A percentile compares a stretch with the other conserved stretches of the same genome.
phyloP scores from a whole-genome alignment of 2,797 vertebrate genomes.

The Glyptemys insculpta region DNA sequence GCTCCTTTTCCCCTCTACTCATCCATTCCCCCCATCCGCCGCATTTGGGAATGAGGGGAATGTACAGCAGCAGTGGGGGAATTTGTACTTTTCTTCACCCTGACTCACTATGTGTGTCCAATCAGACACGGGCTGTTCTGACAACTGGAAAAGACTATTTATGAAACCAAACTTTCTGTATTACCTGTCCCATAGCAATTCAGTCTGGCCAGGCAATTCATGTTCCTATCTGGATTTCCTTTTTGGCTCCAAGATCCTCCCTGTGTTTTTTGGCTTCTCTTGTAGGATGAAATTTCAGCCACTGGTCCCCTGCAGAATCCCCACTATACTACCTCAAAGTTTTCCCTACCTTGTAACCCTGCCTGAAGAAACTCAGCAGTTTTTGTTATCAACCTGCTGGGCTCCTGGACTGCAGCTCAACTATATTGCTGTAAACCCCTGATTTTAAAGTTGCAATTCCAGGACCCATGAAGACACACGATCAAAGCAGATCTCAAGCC shows the following conservation, averaged over 20 bases:
- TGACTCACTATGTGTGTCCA: not conserved
- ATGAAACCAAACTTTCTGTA: not conserved
- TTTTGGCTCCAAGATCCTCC: not conserved
- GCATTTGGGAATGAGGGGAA: no score
- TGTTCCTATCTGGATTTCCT: not conserved
- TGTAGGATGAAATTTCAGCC: not conserved
- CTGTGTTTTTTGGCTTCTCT: not conserved
- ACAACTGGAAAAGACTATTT: not conserved
- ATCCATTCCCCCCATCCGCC: no score
- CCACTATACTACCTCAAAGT: not conserved
- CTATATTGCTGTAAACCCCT: not conserved
- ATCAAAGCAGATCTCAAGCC: constrained; percentile 75
- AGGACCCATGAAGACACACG: constrained; percentile 67
- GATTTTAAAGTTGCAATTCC: no score
- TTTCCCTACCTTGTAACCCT: not conserved
- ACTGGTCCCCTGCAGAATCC: rapidly evolving
- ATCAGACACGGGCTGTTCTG: not conserved
- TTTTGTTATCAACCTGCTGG: not conserved
- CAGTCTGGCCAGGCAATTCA: not conserved
- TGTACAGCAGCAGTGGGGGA: no score
- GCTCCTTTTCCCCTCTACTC: not conserved
- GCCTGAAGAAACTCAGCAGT: not conserved
- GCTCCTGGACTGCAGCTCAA: not conserved
- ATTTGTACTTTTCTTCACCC: not conserved
- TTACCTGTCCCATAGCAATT: not conserved